Conservation (phyloP, 2,797 vertebrate genomes). For the Lagorchestes hirsutus region DNA sequence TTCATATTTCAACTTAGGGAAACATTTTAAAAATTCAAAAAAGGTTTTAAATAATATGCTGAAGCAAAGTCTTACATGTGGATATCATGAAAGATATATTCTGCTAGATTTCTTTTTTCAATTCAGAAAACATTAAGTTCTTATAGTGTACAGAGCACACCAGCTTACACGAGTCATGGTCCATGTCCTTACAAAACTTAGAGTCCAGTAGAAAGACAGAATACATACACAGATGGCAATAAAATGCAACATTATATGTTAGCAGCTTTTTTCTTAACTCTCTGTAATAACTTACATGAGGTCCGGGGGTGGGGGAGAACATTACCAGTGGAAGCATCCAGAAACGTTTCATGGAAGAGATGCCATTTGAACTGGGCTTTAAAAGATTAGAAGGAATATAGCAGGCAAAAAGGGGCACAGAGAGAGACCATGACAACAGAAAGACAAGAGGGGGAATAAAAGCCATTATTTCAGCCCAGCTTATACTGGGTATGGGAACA, state of each 20-base stretch:
- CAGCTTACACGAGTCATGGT: not conserved
- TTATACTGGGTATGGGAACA: not conserved
- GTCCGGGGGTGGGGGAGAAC: not conserved
- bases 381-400: not conserved
- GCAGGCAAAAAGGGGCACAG: not conserved
- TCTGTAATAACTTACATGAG: not conserved
- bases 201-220: not conserved
- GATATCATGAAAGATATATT: not conserved
- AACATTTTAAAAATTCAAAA: constrained; percentile 55
- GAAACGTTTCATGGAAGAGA: not conserved
- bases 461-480: not conserved
- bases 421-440: not conserved
- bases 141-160: not conserved
- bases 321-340: not conserved
- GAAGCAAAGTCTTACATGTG: not conserved
- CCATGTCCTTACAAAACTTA: not conserved
- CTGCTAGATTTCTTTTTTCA: not conserved
- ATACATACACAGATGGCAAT: not conserved
- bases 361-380: not conserved
- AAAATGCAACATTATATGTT: not conserved
- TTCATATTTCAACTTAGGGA: constrained; percentile 32
- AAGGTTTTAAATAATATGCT: constrained; percentile 34
- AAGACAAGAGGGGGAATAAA: not conserved
- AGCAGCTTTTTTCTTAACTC: not conserved
- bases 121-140: not conserved